Percentiles rank a stretch among this genome's conserved stretches.
Evolutionary conservation across 2,113 vertebrate species (phyloP).

Genomic region (Gasterosteus nipponicus): DNA sequence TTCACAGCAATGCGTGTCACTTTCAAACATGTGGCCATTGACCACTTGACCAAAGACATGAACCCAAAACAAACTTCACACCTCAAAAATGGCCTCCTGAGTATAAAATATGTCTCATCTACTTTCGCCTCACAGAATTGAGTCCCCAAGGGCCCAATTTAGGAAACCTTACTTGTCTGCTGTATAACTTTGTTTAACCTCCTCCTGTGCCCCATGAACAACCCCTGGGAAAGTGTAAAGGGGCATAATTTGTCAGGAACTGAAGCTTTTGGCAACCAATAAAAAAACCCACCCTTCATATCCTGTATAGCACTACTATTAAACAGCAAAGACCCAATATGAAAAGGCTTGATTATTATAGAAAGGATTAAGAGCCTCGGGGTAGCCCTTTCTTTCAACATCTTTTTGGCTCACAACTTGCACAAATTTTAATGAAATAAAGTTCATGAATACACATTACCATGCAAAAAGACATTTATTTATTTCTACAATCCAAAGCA

Average conservation of each 20-base stretch:
- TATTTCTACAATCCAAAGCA: slow-evolving; percentile 5
- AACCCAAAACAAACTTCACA: slow-evolving; percentile 33
- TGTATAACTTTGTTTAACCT: slow-evolving; percentile 40
- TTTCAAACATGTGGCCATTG: slow-evolving; percentile 17
- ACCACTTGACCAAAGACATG: slow-evolving; percentile 26
- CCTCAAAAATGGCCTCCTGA: slow-evolving; percentile 35
- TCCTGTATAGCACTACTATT: slow-evolving; percentile 1
- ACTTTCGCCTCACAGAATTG: slow-evolving; percentile 7
- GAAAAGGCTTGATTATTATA: slow-evolving; percentile 26
- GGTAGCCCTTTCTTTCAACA: slow-evolving; percentile 13
- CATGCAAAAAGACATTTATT: background rate
- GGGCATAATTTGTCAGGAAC: slow-evolving; percentile 46
- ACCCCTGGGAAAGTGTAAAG: slow-evolving; percentile 24
- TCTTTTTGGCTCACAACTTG: background rate
- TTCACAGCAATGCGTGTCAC: background rate
- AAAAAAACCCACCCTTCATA: slow-evolving; percentile 38
- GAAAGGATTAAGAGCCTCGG: slow-evolving; percentile 10
- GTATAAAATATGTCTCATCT: slow-evolving; percentile 15
- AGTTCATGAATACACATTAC: background rate
- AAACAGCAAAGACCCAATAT: slow-evolving; percentile 26
- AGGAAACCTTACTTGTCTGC: slow-evolving; percentile 27
- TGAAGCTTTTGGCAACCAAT: slow-evolving; percentile 42
- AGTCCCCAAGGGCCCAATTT: slow-evolving; percentile 33
- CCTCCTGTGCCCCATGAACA: slow-evolving; percentile 40
- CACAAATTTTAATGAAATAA: background rate